A percentile compares a stretch with the other conserved stretches of the same genome.
Conservation (phyloP, 2,888 invertebrate species). For the Pterobdella sp. region DNA sequence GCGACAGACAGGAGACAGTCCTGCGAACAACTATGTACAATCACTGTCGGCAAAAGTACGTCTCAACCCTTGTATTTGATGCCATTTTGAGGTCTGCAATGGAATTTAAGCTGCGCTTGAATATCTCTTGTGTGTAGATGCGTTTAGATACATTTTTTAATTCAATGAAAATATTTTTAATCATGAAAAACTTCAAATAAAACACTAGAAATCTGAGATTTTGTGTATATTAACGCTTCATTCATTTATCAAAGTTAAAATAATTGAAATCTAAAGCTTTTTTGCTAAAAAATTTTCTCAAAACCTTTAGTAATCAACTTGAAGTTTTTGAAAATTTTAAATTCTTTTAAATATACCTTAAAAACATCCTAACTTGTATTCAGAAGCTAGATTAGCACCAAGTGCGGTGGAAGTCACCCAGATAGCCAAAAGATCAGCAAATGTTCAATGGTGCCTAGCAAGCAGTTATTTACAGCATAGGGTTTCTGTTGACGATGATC, state of each 20-base stretch:
- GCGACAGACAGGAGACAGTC: constrained; percentile 79
- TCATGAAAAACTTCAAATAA: no score
- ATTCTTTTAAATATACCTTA: not conserved
- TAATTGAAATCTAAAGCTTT: no score
- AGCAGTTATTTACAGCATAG: constrained; percentile 31
- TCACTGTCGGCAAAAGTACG: constrained; percentile 80
- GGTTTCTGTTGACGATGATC: constrained; percentile 30
- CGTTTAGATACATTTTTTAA: no score
- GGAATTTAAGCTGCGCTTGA: no score
- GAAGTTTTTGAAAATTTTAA: not conserved
- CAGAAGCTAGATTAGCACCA: constrained; percentile 30
- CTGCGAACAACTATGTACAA: constrained; percentile 91
- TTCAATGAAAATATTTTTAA: no score
- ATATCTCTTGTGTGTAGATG: no score
- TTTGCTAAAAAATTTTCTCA: no score
- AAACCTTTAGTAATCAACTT: no score
- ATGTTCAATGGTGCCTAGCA: constrained; percentile 31
- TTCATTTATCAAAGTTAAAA: no score
- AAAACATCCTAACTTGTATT: not conserved
- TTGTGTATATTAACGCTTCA: no score
- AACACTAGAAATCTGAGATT: no score
- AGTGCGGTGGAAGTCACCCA: constrained; percentile 30
- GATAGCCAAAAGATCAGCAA: constrained; percentile 30
- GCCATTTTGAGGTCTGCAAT: no score
- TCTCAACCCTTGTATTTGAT: not conserved